Base-by-base conservation (phyloP, 2,797 vertebrate species). In the Lithobates pipiens region DNA sequence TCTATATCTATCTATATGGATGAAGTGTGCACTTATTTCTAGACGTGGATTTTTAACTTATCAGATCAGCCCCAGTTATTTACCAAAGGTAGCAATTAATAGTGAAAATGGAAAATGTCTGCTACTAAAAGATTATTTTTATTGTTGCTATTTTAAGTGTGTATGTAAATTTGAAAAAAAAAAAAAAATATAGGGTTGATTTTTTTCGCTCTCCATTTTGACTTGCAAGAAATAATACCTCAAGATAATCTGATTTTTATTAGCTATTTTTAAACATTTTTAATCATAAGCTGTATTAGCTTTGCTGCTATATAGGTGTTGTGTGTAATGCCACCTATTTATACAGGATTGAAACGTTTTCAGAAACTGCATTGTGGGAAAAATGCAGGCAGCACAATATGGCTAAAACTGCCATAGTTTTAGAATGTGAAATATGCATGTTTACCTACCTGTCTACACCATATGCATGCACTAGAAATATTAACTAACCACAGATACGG, bases 251-350 rank as follows among this genome's bases (percentile, higher is more conserved):
- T 95, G 96, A 96, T 97, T 97, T 81, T 93, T 95, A 95, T 96
- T 96, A 95, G 96, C 95, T 96, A 95, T 96, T 96, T 95, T 96
- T 96, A 96, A 96, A 96, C 95, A 95, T 95, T 95, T 96, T 96
- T 97, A 97, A 97, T 95, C 95, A 96, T 95, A 95, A 98, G 97
- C 96, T 98, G 95, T 96, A 97, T 96, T 96, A 97, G 96, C 97
- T 97, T 97, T 96, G 98, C 98, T 99, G 98, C 98, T 99, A 98
- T 96, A 96, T 97, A 96, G 95, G 96, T 95, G 95, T 97, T 96
- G 95, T 96, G 96, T 96, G 95, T 95, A 96, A 98, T 95, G 95
- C 95, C 96, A 95, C 96, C 95, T 96, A 95, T 95, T 96, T 95
- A 96, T 96, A 94, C 94, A 93, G 94, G 96, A 97, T 96, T 94